Base-by-base conservation (phyloP, 2,888 invertebrate genomes). In the Branchipolynoe longqiensis region DNA sequence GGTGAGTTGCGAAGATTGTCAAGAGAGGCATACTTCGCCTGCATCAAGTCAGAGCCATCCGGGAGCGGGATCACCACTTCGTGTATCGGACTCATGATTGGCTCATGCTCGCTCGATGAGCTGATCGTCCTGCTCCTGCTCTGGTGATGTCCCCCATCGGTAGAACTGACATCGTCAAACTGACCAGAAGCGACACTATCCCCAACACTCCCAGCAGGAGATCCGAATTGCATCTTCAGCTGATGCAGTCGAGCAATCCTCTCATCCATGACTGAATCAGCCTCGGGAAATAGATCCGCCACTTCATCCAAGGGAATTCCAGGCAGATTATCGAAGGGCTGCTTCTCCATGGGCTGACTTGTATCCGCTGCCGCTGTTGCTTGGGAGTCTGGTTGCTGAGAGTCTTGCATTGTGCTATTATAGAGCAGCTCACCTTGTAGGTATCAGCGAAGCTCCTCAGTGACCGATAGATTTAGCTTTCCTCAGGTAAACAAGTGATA, bases 1-100 rank as follows among this genome's bases (percentile, higher is more conserved):
- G 78, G 78, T 4, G 78, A 78, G 78, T 41, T 28, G 28, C 78
- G 40, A 25, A 78, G 78, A 25, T 41, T 78, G 48, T 78, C 78
- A 18, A 41, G 28, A 0, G 78, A 78, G 2, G 54, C 41, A 28
- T 48, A 78, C 2, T 41, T 40, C 1, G 78, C 78, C 28, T 48
- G 25, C 78, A 78, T 78, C 1, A 25, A 14, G 31, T 78, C 78
- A 8, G 78, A 78, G n/a, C 78, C 28, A 48, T 78, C 78, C 1
- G 78, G 78, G n/a, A 78, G 54, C 14, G 78, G 78, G 3, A 78
- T 78, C 25, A 54, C 78, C 12, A 78, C 8, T 41, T 54, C 48
- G 48, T 78, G 78, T 22, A 78, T 22, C 1, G 78, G 41, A 28
- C 3, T 25, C 48, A 28, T 12, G 3, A 41, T 25, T 6, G 22